These are phyloP conservation scores for Cryptus viduatorius DNA, from an alignment of 2,888 invertebrate genomes.

Conservation along the genomic window DNA sequence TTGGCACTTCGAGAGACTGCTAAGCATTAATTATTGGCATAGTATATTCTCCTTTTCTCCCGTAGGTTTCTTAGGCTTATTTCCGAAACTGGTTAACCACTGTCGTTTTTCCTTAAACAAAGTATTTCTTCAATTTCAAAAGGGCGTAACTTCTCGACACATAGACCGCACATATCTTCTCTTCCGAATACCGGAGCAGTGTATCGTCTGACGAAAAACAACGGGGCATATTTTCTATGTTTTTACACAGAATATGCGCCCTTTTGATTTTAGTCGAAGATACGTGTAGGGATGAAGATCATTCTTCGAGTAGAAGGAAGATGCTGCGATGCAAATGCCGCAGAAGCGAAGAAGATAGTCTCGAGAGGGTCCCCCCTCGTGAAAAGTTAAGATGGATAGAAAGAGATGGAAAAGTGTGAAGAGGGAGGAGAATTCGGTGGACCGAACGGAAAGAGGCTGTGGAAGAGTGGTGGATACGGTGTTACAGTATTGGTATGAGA, in stretches of 20 bases:
- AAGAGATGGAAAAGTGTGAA: conserved; percentile 38
- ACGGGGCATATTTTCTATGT: not conserved
- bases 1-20: conserved; percentile 32
- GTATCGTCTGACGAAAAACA: not conserved
- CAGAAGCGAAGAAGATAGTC: conserved; percentile 3
- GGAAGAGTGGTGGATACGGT: conserved; percentile 39
- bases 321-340: not conserved
- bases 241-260: not conserved
- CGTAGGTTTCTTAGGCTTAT: not conserved
- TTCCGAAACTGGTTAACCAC: not conserved
- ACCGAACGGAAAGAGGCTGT: conserved; percentile 67
- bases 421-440: conserved; percentile 63
- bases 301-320: not conserved
- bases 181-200: not conserved
- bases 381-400: conserved; percentile 23
- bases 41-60: not conserved
- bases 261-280: not conserved
- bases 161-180: not conserved
- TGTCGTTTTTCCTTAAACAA: not conserved
- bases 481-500: conserved; percentile 45
- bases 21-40: not conserved
- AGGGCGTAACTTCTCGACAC: not conserved
- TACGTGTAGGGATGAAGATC: too few species aligned
- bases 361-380: conserved; percentile 4
- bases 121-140: not conserved